Percentiles rank a stretch among this genome's conserved stretches.
phyloP scores from a whole-genome alignment of 2,797 vertebrate genomes.

The Gallinago solitaria region DNA sequence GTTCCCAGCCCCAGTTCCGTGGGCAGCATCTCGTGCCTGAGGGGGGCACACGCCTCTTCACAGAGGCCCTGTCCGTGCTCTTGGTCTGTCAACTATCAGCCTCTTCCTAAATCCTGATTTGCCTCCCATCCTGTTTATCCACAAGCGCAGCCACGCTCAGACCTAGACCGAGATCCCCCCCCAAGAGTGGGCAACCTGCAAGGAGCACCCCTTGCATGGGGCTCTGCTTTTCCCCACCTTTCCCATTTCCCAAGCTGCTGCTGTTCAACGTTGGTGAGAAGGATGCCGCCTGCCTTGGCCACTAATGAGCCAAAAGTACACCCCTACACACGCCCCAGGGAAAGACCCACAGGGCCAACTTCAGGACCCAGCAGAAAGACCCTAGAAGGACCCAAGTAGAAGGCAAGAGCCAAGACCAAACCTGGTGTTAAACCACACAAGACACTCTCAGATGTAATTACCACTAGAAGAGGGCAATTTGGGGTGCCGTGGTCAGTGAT shows the following conservation, averaged over 20 bases:
- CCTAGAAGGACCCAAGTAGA: too few relatives aligned
- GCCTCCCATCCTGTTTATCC: not conserved
- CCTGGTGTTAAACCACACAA: not conserved
- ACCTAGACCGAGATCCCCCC: not conserved
- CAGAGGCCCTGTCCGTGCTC: rapidly evolving
- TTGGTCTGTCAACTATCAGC: not conserved
- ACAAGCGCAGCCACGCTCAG: not conserved
- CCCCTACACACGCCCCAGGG: not conserved
- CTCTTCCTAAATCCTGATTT: not conserved
- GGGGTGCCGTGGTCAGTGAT: not conserved
- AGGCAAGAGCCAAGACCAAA: not conserved
- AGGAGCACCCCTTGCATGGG: not conserved
- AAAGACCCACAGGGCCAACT: not conserved
- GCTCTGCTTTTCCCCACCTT: not conserved
- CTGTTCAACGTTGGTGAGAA: not conserved
- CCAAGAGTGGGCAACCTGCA: not conserved
- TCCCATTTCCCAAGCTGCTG: not conserved
- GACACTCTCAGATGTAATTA: not conserved
- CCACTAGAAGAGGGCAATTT: not conserved
- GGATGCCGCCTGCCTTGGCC: not conserved
- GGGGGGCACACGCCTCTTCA: not conserved
- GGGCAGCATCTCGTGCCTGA: not conserved
- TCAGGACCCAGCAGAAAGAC: not conserved
- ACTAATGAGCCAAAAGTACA: not conserved
- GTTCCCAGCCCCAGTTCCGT: not conserved